Evolutionary conservation across 1,140 invertebrate species (phyloP), one percentile per base, ranked within the genome.

Genomic region (Pollicipes pollicipes): DNA sequence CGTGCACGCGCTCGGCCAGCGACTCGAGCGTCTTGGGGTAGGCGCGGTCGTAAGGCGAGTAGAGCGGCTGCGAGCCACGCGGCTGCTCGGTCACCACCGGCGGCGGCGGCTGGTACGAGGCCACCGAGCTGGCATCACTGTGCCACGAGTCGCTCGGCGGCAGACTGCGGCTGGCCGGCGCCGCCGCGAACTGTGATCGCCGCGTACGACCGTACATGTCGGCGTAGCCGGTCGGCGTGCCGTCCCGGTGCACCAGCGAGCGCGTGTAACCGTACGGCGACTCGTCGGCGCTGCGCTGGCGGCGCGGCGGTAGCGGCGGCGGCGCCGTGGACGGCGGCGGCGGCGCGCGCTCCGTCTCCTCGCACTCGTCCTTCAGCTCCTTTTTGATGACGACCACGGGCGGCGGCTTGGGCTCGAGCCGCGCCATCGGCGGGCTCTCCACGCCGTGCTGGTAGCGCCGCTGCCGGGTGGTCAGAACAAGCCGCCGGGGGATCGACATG

Each of bases 401-500:
- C 64, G 93, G 91, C 29, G 89, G 87, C 78, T 93, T 93, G 1
- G 87, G 83, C 70, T 86, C 81, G 64, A 85, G 84, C 70, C 85
- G 84, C 35, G 87, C 79, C 35, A 84, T 87, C 1, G 87, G 87
- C 13, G 85, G 84, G 68, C 74, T 72, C 31, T 73, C 73, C 69
- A 75, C 30, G 66, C 72, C 71, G 71, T 67, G 83, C 70, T 70
- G 58, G 24, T 21, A 27, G 28, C n/a, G 13, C 28, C 26, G 64
- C 2, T 85, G 90, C 73, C 94, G 85, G 67, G 93, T 96, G 72
- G 92, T 94, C 69, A 99, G 84, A 30, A 98, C 88, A 75, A 99
- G 84, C 75, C 96, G 86, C 76, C 95, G 85, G 0, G 97, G 96
- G 81, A 99, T 99, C 75, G 94, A 97, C 93, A 99, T 98, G 76